Evolutionary conservation across 1,140 invertebrate species (phyloP).

Genomic region (Battus philenor): DNA sequence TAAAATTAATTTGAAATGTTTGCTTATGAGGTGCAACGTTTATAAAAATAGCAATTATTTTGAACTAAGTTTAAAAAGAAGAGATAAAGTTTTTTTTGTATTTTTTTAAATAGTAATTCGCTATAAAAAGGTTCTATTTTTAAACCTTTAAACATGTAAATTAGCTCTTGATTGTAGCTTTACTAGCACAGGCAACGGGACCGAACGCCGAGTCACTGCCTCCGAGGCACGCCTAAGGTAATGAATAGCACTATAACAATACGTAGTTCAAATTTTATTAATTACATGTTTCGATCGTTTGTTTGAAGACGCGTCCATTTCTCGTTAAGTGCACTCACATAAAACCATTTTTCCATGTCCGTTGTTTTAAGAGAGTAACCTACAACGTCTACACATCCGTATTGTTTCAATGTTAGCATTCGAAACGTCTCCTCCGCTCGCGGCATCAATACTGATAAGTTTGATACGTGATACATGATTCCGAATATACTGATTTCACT

Average conservation of each 20-base stretch:
- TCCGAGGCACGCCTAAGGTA: background rate
- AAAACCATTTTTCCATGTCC: slow-evolving; percentile 17
- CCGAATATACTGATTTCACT: slow-evolving; percentile 35
- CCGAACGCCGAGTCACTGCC: no score
- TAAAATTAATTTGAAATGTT: no score
- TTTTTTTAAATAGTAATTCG: no score
- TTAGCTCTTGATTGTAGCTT: no score
- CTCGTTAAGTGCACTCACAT: slow-evolving; percentile 3
- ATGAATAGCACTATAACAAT: background rate
- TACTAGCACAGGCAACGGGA: no score
- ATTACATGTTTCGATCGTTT: background rate
- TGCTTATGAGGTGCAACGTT: no score
- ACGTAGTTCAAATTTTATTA: background rate
- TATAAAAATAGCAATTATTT: no score
- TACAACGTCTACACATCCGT: slow-evolving; percentile 25
- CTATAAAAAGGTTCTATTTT: no score
- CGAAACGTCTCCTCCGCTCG: slow-evolving; percentile 23
- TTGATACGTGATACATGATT: slow-evolving; percentile 29
- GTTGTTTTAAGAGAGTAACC: slow-evolving; percentile 18
- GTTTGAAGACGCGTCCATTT: slow-evolving; percentile 3
- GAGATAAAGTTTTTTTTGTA: no score
- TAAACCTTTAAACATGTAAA: no score
- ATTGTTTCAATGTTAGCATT: slow-evolving; percentile 31
- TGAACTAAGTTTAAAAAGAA: no score
- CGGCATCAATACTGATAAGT: slow-evolving; percentile 41